Conservation (phyloP, 2,113 vertebrate genomes). For the Poecile atricapillus region DNA sequence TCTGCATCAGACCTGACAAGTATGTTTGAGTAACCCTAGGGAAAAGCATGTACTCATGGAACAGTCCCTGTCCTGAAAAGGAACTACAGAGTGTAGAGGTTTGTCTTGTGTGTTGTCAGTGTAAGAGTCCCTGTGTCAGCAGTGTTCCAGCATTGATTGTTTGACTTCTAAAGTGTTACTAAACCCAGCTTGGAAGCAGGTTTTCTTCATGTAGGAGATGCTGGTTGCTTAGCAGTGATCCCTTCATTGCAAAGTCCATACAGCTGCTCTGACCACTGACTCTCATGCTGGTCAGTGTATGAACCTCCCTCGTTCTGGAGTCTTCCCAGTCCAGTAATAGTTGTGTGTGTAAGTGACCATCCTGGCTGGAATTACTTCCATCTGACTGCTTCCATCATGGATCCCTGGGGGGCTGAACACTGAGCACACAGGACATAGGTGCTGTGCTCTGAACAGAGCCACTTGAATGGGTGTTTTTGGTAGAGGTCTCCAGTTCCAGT, state of each 20-base stretch:
- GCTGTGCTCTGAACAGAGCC: background rate
- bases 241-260: background rate
- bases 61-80: background rate
- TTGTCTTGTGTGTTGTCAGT: background rate
- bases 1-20: background rate
- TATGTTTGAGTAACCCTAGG: background rate
- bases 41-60: fast-evolving
- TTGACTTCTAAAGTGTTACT: background rate
- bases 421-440: fast-evolving
- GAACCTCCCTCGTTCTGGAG: background rate
- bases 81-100: background rate
- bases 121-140: background rate
- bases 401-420: background rate
- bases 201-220: background rate
- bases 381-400: background rate
- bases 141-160: background rate
- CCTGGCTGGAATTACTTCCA: background rate
- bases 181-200: background rate
- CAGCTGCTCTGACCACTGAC: background rate
- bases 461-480: background rate
- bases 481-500: background rate
- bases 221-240: background rate
- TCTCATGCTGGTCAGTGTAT: background rate
- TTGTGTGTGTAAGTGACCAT: background rate
- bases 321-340: background rate